A percentile compares a stretch with the other conserved stretches of the same genome.
Conservation (phyloP, 2,888 invertebrate species). For the Drosophila rellima region DNA sequence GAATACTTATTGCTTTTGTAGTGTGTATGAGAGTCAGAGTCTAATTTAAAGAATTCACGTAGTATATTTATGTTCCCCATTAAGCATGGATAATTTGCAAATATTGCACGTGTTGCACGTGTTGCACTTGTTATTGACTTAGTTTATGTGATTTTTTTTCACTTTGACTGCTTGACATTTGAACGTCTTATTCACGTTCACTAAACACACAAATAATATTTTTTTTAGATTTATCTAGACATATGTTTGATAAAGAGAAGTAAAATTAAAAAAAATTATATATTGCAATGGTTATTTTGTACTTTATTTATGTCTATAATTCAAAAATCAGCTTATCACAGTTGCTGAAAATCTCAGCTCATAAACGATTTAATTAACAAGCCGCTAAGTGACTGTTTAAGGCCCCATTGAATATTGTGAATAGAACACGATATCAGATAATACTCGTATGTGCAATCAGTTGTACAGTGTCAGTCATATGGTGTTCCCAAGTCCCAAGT, state of each 20-base stretch:
- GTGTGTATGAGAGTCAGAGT: conserved; percentile 24
- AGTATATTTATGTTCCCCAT: neutral
- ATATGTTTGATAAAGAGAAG: neutral
- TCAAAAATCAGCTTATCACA: too few species aligned
- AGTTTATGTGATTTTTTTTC: conserved; percentile 41
- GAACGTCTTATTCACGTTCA: conserved; percentile 22
- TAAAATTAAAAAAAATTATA: neutral
- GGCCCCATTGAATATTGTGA: neutral
- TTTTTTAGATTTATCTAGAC: neutral
- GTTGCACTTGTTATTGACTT: conserved; percentile 22
- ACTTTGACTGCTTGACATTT: neutral
- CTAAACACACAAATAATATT: conserved; percentile 27
- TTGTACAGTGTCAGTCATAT: conserved; percentile 15
- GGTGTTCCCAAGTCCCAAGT: conserved; percentile 3
- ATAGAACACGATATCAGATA: conserved; percentile 8
- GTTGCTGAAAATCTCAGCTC: too few species aligned
- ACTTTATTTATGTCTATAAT: too few species aligned
- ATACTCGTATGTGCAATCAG: conserved; percentile 14
- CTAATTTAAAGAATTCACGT: conserved; percentile 7
- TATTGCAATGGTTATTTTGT: too few species aligned
- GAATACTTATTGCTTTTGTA: conserved; percentile 26
- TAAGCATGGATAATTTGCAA: neutral
- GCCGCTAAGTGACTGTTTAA: conserved; percentile 1
- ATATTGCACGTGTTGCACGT: conserved; percentile 46
- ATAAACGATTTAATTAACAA: neutral